These are phyloP conservation scores for Turritopsis rubra DNA, from an alignment of 30 jellyfish, hydroid and myxozoan genomes.

Conservation along the genomic window DNA sequence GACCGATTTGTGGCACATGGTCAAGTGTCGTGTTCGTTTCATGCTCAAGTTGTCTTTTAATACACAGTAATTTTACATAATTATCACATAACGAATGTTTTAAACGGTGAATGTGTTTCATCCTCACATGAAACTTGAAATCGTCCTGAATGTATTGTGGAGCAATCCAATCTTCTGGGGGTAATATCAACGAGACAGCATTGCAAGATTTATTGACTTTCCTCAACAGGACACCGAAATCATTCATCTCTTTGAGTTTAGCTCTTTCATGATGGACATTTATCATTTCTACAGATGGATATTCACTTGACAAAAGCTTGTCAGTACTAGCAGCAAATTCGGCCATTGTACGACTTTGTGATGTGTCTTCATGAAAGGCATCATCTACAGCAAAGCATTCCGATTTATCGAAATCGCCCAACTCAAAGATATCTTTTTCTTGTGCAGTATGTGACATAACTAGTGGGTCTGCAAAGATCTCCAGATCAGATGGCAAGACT, in stretches of 20 bases:
- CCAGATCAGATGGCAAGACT: constrained; percentile 24
- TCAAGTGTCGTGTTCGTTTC: neutral
- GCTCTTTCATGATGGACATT: neutral
- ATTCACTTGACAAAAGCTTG: neutral
- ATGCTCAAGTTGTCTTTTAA: constrained; percentile 13
- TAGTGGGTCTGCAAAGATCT: constrained; percentile 26
- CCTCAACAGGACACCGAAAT: neutral
- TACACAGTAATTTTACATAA: constrained; percentile 8
- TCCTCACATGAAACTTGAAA: constrained; percentile 4
- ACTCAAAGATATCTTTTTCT: constrained; percentile 1
- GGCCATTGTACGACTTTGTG: neutral
- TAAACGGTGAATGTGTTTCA: constrained; percentile 21
- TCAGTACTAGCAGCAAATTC: neutral
- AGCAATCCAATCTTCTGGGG: constrained; percentile 5
- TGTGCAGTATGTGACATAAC: neutral
- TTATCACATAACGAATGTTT: constrained; percentile 2
- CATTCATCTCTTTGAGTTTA: neutral
- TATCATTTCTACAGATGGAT: neutral
- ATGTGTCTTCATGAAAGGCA: neutral
- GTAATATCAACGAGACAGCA: neutral
- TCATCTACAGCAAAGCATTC: neutral
- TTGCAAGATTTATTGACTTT: neutral
- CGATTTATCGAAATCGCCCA: neutral
- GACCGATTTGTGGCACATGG: constrained; percentile 15
- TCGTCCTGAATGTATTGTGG: constrained; percentile 15